Evolutionary conservation across 2,797 vertebrate genomes (phyloP), one percentile per base, ranked within the genome.

Genomic region (Cephalopachus bancanus): DNA sequence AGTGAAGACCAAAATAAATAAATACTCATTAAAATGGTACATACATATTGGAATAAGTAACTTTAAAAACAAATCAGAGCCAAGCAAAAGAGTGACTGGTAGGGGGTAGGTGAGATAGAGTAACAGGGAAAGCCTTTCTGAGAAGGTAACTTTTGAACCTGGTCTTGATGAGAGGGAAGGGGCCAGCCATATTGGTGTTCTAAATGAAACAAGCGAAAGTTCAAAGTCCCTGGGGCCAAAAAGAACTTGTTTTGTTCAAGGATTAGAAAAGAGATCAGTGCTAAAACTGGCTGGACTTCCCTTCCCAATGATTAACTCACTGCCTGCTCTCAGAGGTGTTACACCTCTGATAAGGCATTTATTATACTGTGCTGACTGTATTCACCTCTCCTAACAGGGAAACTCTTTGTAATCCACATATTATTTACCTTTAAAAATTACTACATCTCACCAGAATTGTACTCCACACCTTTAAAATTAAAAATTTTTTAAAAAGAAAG

Each of bases 311-410:
- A 4, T 44, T 2, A 7, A 67, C 7, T 53, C 6, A 44, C 53
- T n/a, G 22, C 59, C 57, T 84, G 37, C 16, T 44, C 11, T 57
- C 20, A 17, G 8, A 83, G 20, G 4, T 28, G 1, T 19, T 4
- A 0, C 10, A 57, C 30, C 15, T 28, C 28, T 5, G 30, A 10
- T 14, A 14, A 90, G 60, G 51, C n/a, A 2, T 24, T 26, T 14
- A 7, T 51, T 51, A 3, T 5, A 10, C n/a, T 16, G 1, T 16
- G 0, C 30, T 10, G 7, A 53, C 28, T 1, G 10, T 1, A 0
- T 24, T 59, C 37, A 14, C 14, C 7, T 76, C 20, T 28, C 4
- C 5, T 10, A 1, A 37, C 4, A 3, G 10, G 49, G 57, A 53
- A 4, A 51, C 20, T 28, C 22, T 53, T 17, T 14, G 44, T 59